phyloP scores from a whole-genome alignment of 2,113 vertebrate genomes.

The Bothrops jararaca region DNA sequence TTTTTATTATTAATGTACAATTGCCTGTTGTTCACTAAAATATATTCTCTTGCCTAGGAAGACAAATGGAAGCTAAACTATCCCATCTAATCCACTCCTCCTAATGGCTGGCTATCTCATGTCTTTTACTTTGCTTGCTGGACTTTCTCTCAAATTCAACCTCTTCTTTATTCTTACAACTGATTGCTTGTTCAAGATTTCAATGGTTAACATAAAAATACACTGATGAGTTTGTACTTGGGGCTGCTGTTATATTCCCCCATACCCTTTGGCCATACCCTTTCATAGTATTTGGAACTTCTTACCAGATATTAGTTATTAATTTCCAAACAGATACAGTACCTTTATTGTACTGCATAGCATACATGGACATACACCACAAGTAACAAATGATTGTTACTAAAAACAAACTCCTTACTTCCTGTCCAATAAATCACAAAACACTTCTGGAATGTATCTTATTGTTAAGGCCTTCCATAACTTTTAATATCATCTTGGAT shows the following conservation, averaged over 20 bases:
- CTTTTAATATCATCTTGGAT: neutral
- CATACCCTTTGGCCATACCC: neutral
- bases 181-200: neutral
- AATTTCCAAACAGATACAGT: neutral
- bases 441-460: neutral
- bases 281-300: neutral
- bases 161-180: neutral
- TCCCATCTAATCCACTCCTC: neutral
- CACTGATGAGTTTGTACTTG: neutral
- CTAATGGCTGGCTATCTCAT: neutral
- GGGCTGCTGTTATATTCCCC: neutral
- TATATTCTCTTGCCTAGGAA: neutral
- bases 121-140: neutral
- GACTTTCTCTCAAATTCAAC: neutral
- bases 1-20: neutral
- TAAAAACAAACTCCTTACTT: neutral
- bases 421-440: neutral
- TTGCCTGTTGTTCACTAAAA: neutral
- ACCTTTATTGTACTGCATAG: neutral
- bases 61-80: neutral
- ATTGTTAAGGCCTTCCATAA: neutral
- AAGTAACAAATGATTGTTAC: neutral
- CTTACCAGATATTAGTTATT: neutral
- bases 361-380: neutral
- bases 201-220: neutral